Percentiles rank a stretch among this genome's conserved stretches.
These are phyloP conservation scores for Semicossyphus pulcher DNA, from an alignment of 2,113 vertebrate genomes.

Conservation along the genomic window DNA sequence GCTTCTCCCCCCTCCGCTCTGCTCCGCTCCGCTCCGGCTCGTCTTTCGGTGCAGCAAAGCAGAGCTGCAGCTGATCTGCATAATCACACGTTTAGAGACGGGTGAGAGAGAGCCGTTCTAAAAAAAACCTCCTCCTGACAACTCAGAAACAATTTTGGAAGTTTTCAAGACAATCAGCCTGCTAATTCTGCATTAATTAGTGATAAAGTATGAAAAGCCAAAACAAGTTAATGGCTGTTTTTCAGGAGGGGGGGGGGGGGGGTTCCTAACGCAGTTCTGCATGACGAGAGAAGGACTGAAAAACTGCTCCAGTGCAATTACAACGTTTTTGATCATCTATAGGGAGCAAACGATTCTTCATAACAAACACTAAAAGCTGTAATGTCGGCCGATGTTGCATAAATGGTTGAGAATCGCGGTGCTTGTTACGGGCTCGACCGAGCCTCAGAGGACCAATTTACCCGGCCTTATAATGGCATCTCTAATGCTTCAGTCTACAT, in stretches of 20 bases:
- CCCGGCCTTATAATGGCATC: conserved; percentile 69
- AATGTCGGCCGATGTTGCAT: conserved; percentile 67
- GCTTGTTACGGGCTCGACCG: conserved; percentile 64
- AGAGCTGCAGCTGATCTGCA: conserved; percentile 47
- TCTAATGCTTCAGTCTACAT: conserved; percentile 71
- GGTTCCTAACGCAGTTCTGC: not conserved
- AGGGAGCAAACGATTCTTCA: conserved; percentile 50
- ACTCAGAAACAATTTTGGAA: conserved; percentile 14
- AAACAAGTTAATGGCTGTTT: conserved; percentile 56
- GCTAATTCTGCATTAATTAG: conserved; percentile 59
- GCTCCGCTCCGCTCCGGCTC: not conserved
- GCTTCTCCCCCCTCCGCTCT: not conserved
- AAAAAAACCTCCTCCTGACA: conserved; percentile 48
- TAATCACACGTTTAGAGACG: conserved; percentile 46
- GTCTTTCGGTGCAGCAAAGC: conserved; percentile 21
- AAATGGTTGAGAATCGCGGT: conserved; percentile 70
- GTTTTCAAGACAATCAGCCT: conserved; percentile 57
- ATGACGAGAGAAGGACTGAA: conserved; percentile 13
- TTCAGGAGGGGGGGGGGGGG: not conserved
- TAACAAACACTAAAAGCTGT: conserved; percentile 62
- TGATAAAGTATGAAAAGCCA: conserved; percentile 35
- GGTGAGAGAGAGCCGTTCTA: conserved; percentile 34
- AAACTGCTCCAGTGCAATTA: conserved; percentile 32
- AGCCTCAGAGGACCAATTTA: conserved; percentile 69
- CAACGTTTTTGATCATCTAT: conserved; percentile 51